Base-by-base conservation (phyloP, 2,888 invertebrate species). In the Endomychus coccineus region DNA sequence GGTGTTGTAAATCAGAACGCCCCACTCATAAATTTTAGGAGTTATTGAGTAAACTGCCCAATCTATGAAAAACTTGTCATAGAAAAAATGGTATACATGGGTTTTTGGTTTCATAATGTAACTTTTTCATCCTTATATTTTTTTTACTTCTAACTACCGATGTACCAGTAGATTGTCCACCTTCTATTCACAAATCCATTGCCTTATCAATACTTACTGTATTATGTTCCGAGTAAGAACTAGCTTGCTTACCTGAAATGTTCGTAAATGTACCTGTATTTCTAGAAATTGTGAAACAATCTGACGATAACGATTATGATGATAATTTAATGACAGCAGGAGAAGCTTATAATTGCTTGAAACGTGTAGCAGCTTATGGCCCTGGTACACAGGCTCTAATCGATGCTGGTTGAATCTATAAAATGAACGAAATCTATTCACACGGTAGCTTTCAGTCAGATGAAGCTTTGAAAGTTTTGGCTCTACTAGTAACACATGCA, bases 361-460 rank as follows among this genome's bases (percentile, higher is more conserved):
- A 85, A 62, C 78, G 78, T 54, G 85, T 88, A 36, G 86, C 86
- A n/a, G 74, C 75, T 46, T 76, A 79, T 59, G 78, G 80, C 52
- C 79, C 80, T 0, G 89, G 90, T 0, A 83, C 86, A 54, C 80
- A 83, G 57, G 83, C 85, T 0, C 69, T 92, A 1, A 73, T 87
- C 23, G 78, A 82, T 46, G 77, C 80, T 21, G 83, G 83, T 34
- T 86, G 84, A 7, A 79, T 90, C 37, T 74, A 77, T 1, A 85
- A 81, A 64, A 82, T 88, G 80, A 81, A 83, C 29, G 83, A 87
- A 59, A 85, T 90, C 46, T 91, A 90, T 61, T 77, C 85, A 0
- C 83, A 84, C 45, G 88, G 87, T 61, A 85, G 86, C 62, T 89
- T 90, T 56, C 87, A 89, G 63, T 87, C 87, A 1, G 91, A 91